These are phyloP conservation scores for Acropternis orthonyx DNA, from an alignment of 2,797 vertebrate genomes.

Conservation along the genomic window DNA sequence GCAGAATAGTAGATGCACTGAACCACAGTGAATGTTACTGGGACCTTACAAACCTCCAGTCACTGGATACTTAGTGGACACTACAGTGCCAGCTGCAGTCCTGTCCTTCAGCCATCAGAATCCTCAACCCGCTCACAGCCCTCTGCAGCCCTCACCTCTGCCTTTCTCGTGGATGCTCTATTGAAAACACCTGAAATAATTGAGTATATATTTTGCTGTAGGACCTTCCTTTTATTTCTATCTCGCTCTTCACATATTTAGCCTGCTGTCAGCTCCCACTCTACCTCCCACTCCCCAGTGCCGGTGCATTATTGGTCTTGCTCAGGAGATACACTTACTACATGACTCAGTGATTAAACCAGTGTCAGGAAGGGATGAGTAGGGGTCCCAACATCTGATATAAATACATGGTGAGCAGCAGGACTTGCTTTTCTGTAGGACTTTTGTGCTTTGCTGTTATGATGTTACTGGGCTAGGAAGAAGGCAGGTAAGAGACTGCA, in stretches of 20 bases:
- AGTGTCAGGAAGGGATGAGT: neutral
- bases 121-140: neutral
- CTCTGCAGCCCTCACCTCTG: neutral
- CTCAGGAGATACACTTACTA: neutral
- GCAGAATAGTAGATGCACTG: neutral
- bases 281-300: neutral
- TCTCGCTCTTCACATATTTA: neutral
- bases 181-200: neutral
- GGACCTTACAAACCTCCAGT: neutral
- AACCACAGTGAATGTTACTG: rapidly evolving
- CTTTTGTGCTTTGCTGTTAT: neutral
- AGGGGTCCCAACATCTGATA: neutral
- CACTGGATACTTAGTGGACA: neutral
- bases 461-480: neutral
- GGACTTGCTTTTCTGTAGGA: neutral
- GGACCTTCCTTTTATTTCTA: neutral
- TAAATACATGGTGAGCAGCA: neutral
- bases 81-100: neutral
- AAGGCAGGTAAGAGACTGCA: neutral
- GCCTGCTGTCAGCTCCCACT: neutral
- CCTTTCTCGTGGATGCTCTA: neutral
- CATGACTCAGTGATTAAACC: neutral
- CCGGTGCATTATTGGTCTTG: neutral
- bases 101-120: neutral
- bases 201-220: neutral